Conservation (phyloP, 2,888 invertebrate species). For the Pherbina coryleti region DNA sequence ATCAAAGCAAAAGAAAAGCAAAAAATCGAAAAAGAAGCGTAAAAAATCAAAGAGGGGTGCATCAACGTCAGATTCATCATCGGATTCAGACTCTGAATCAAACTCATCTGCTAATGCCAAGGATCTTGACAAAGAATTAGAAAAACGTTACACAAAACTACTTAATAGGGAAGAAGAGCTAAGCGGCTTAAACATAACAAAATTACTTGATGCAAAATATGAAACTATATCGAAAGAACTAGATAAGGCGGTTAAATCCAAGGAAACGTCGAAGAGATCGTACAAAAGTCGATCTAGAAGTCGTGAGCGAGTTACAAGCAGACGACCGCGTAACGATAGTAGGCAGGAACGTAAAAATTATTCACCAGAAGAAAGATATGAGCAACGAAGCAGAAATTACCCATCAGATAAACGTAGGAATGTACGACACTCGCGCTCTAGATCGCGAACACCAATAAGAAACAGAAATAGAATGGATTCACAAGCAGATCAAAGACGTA, state of each 20-base stretch:
- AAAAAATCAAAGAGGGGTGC: constrained; percentile 58
- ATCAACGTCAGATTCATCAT: constrained; percentile 52
- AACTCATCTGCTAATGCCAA: constrained; percentile 58
- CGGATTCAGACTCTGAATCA: constrained; percentile 38
- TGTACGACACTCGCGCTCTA: constrained; percentile 5
- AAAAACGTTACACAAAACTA: constrained; percentile 79
- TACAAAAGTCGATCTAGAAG: constrained; percentile 2
- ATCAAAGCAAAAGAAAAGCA: constrained; percentile 50
- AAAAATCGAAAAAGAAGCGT: constrained; percentile 56
- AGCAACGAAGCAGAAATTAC: constrained; percentile 26
- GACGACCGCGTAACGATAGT: not conserved
- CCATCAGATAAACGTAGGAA: not conserved
- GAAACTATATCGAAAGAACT: constrained; percentile 67
- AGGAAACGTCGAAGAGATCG: constrained; percentile 44
- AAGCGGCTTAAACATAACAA: constrained; percentile 62
- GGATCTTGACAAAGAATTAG: constrained; percentile 78
- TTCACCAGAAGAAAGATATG: constrained; percentile 20
- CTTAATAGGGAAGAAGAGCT: constrained; percentile 54
- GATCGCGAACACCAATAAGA: not conserved
- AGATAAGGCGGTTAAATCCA: constrained; percentile 61
- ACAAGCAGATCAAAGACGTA: not conserved
- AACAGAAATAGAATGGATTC: not conserved
- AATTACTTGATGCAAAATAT: constrained; percentile 66
- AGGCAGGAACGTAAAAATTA: not conserved
- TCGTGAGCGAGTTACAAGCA: not conserved